Conservation (phyloP, 2,888 invertebrate species). For the Meliscaeva auricollis region DNA sequence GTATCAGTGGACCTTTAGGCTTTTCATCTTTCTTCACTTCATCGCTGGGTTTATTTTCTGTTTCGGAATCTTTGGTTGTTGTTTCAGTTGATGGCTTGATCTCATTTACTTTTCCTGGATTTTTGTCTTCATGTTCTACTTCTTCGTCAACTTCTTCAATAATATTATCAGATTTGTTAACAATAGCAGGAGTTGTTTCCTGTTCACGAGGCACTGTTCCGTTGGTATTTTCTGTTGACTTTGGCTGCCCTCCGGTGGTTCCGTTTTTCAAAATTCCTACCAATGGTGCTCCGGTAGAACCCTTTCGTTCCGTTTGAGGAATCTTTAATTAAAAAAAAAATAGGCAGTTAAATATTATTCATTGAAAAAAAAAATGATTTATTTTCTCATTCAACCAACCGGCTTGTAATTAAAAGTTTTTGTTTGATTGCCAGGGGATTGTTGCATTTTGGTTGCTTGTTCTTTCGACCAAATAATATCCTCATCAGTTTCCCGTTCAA, state of each 20-base stretch:
- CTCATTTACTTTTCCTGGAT: slow-evolving; percentile 44
- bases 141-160: slow-evolving; percentile 81
- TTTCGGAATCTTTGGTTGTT: neutral
- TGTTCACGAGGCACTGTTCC: slow-evolving; percentile 70
- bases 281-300: slow-evolving; percentile 80
- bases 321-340: slow-evolving; percentile 77
- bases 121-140: slow-evolving; percentile 79
- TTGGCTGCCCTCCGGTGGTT: slow-evolving; percentile 77
- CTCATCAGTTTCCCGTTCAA: slow-evolving; percentile 91
- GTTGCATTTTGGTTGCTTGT: slow-evolving; percentile 89
- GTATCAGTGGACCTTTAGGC: slow-evolving; percentile 77
- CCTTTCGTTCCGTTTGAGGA: slow-evolving; percentile 82
- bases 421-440: slow-evolving; percentile 85
- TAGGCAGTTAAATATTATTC: neutral
- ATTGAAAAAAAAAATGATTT: slow-evolving; percentile 1
- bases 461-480: slow-evolving; percentile 90
- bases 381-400: slow-evolving; percentile 81
- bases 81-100: slow-evolving; percentile 18
- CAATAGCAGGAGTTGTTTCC: neutral
- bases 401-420: slow-evolving; percentile 85
- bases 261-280: slow-evolving; percentile 84
- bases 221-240: slow-evolving; percentile 46
- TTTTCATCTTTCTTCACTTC: slow-evolving; percentile 47
- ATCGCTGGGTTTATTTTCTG: slow-evolving; percentile 3
- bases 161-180: slow-evolving; percentile 73